Evolutionary conservation across 2,797 vertebrate species (phyloP).

Genomic region (Siniperca undulata): DNA sequence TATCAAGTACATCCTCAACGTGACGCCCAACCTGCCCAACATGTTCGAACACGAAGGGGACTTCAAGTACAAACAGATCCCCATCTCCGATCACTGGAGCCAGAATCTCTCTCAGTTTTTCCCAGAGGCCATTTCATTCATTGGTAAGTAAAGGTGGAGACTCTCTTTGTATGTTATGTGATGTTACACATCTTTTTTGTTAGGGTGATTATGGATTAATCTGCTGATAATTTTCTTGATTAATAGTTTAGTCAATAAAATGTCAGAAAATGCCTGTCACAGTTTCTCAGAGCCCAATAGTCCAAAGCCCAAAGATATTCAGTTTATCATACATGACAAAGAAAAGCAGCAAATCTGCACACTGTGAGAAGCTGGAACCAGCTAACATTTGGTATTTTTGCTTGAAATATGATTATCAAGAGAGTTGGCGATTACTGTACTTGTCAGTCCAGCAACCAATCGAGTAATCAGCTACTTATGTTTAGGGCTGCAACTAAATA

Average conservation of each 20-base stretch:
- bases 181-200: neutral
- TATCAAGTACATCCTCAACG: conserved; percentile 99
- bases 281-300: no score
- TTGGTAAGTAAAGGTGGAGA: conserved; percentile 88
- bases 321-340: neutral
- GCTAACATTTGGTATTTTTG: neutral
- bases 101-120: conserved; percentile 99
- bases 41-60: conserved; percentile 97
- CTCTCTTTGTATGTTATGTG: no score
- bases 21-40: conserved; percentile 98
- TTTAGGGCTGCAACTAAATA: neutral
- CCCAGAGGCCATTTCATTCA: conserved; percentile 98
- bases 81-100: conserved; percentile 99
- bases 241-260: neutral
- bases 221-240: neutral
- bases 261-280: neutral
- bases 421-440: neutral
- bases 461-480: neutral
- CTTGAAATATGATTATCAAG: neutral
- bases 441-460: neutral
- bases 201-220: neutral
- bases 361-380: neutral
- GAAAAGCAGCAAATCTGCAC: neutral
- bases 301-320: neutral
- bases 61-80: conserved; percentile 99